A percentile compares a stretch with the other conserved stretches of the same genome.
Evolutionary conservation across 2,888 invertebrate species (phyloP).

Genomic region (Drosophila fulvimacula): DNA sequence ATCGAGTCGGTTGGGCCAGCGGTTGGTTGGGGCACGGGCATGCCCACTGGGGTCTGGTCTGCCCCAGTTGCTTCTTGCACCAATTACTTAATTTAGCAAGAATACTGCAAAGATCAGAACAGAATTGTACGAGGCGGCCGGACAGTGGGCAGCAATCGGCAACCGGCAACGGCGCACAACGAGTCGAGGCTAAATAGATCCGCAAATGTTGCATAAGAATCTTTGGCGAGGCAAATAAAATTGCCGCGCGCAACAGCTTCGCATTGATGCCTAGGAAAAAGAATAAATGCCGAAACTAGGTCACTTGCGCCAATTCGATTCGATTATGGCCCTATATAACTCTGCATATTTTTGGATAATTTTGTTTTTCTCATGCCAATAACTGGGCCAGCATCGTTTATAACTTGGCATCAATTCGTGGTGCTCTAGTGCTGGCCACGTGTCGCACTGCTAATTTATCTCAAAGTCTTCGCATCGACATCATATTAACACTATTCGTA

Average conservation of each 20-base stretch:
- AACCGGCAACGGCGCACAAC: constrained; percentile 3
- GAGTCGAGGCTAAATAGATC: constrained; percentile 47
- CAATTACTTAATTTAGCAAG: constrained; percentile 79
- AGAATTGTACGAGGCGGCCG: constrained; percentile 8
- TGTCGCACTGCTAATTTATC: not conserved
- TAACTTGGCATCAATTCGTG: constrained; percentile 1
- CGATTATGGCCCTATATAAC: constrained; percentile 9
- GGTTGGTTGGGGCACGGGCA: not conserved
- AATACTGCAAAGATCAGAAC: constrained; percentile 57
- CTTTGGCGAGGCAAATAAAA: constrained; percentile 13
- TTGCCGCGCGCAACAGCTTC: constrained; percentile 18
- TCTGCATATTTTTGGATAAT: not conserved
- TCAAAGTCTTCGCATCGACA: not conserved
- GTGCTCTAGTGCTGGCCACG: not conserved
- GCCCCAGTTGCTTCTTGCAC: constrained; percentile 55
- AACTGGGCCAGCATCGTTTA: constrained; percentile 4
- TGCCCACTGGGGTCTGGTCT: constrained; percentile 22
- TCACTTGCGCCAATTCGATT: constrained; percentile 41
- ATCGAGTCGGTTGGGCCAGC: not conserved
- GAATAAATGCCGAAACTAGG: constrained; percentile 46
- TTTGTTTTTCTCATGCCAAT: not conserved
- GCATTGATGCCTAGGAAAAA: constrained; percentile 35
- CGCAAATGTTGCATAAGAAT: constrained; percentile 69
- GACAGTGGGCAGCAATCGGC: constrained; percentile 7
- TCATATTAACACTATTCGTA: not conserved